Conservation (phyloP, 2,888 invertebrate genomes). For the Drosophila neonasuta region DNA sequence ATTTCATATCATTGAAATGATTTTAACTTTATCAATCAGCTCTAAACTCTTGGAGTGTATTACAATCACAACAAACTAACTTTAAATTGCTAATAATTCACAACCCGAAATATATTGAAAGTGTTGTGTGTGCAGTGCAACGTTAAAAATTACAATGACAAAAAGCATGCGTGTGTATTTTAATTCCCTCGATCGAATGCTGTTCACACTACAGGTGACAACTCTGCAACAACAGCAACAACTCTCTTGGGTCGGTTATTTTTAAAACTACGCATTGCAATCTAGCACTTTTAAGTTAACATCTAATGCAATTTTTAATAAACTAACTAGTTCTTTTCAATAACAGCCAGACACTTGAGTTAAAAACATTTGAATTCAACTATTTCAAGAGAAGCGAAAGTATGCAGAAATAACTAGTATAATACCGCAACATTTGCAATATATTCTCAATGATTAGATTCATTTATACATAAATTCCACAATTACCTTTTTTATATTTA, state of each 20-base stretch:
- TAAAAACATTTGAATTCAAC: neutral
- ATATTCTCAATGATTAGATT: no score
- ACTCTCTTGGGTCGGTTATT: slow-evolving; percentile 49
- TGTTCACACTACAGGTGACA: slow-evolving; percentile 54
- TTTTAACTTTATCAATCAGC: slow-evolving; percentile 4
- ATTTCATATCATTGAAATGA: neutral
- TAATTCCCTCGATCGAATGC: slow-evolving; percentile 64
- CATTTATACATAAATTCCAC: neutral
- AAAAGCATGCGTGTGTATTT: slow-evolving; percentile 73
- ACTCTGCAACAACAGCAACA: slow-evolving; percentile 48
- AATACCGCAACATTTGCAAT: neutral
- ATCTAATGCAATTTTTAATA: neutral
- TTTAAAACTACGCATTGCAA: slow-evolving; percentile 32
- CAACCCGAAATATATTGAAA: slow-evolving; percentile 13
- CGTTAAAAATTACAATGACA: slow-evolving; percentile 59
- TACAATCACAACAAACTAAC: slow-evolving; percentile 8
- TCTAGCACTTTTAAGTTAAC: neutral
- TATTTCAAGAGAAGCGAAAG: neutral
- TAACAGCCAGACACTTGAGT: neutral
- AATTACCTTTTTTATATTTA: neutral
- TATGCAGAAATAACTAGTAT: slow-evolving; percentile 5
- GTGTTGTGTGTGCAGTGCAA: slow-evolving; percentile 45
- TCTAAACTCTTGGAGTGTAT: neutral
- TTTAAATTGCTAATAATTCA: slow-evolving; percentile 5
- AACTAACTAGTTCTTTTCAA: neutral